Conservation (phyloP, 2,797 vertebrate species). For the Notamacropus eugenii region DNA sequence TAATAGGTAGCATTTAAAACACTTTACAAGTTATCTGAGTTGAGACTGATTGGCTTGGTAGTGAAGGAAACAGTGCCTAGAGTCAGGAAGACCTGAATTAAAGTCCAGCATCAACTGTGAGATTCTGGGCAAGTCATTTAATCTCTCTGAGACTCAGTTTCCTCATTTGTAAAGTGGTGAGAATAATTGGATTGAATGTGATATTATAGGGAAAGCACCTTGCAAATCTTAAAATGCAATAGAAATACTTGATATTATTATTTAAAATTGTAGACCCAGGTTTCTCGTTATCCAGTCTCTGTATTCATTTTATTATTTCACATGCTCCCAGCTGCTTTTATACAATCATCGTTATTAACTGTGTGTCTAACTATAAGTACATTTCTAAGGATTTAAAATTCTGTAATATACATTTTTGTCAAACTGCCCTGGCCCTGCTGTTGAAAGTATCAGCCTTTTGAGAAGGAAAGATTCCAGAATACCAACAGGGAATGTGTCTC, state of each 20-base stretch:
- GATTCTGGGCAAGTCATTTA: neutral
- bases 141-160: neutral
- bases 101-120: neutral
- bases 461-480: slow-evolving; percentile 14
- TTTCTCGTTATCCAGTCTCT: neutral
- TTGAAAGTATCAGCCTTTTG: slow-evolving; percentile 33
- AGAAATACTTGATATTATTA: neutral
- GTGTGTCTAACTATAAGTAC: neutral
- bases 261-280: neutral
- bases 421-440: neutral
- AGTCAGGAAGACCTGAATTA: neutral
- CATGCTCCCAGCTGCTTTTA: neutral
- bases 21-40: neutral
- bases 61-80: neutral
- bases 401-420: neutral
- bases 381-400: slow-evolving; percentile 11
- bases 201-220: neutral
- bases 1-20: neutral
- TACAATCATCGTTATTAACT: neutral
- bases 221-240: neutral
- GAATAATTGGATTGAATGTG: neutral
- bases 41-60: neutral
- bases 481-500: neutral
- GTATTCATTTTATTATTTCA: slow-evolving; percentile 33
- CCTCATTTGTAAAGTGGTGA: neutral